A percentile compares a stretch with the other conserved stretches of the same genome.
These are phyloP conservation scores for Drosophila prosaltans DNA, from an alignment of 1,140 invertebrate species.

Conservation along the genomic window DNA sequence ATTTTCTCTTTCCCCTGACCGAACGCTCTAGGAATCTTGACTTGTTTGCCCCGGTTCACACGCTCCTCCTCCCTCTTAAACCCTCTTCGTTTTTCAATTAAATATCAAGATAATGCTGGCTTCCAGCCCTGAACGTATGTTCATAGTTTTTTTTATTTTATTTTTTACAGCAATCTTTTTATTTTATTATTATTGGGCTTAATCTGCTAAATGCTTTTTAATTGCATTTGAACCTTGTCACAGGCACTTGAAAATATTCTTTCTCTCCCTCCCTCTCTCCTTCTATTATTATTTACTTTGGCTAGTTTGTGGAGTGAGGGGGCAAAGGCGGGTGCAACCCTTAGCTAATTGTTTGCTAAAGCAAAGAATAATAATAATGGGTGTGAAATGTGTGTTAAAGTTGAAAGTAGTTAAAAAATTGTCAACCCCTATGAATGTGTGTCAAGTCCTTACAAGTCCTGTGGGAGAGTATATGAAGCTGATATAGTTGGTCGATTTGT, in stretches of 20 bases:
- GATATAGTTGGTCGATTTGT: neutral
- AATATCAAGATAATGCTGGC: slow-evolving; percentile 43
- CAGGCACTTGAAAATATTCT: slow-evolving; percentile 66
- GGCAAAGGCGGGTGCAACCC: slow-evolving; percentile 48
- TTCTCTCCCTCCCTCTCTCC: neutral
- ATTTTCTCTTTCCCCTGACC: slow-evolving; percentile 23
- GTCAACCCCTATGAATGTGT: slow-evolving; percentile 45
- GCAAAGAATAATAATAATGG: slow-evolving; percentile 27
- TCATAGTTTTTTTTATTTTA: slow-evolving; percentile 38
- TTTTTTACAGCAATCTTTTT: slow-evolving; percentile 56
- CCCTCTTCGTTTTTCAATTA: slow-evolving; percentile 25
- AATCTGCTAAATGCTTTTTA: slow-evolving; percentile 76
- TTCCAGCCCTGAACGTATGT: slow-evolving; percentile 29
- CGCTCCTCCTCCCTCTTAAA: slow-evolving; percentile 20
- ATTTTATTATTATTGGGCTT: slow-evolving; percentile 42
- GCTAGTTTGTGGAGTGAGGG: slow-evolving; percentile 15
- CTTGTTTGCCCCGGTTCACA: slow-evolving; percentile 51
- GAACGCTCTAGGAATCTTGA: slow-evolving; percentile 43
- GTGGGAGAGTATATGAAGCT: slow-evolving; percentile 27
- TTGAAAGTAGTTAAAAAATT: slow-evolving; percentile 27
- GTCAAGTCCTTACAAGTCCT: slow-evolving; percentile 23
- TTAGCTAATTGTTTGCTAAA: slow-evolving; percentile 53
- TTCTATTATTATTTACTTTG: slow-evolving; percentile 37
- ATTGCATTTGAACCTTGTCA: slow-evolving; percentile 62
- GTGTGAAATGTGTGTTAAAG: slow-evolving; percentile 61